Conservation (phyloP, 2,113 vertebrate species). For the Sorex fumeus region DNA sequence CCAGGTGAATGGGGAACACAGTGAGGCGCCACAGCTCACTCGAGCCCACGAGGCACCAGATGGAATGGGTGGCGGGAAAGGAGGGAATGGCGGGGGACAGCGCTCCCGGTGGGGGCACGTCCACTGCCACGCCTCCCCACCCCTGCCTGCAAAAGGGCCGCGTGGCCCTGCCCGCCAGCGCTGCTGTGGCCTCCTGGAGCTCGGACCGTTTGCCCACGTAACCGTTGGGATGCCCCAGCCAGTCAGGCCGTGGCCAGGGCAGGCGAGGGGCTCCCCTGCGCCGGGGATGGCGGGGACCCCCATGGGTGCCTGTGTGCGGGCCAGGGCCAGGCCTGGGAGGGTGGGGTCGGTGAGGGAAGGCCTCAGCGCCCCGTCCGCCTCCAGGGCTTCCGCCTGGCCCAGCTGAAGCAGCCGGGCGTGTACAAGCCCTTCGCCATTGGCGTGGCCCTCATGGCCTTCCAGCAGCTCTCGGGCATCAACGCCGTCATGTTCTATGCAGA, state of each 20-base stretch:
- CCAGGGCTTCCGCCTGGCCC: slow-evolving; percentile 87
- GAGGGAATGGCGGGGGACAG: not conserved
- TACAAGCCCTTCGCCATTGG: slow-evolving; percentile 95
- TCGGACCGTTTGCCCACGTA: too few species aligned
- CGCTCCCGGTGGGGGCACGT: not conserved
- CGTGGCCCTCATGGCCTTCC: slow-evolving; percentile 94
- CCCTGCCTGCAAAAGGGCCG: not conserved
- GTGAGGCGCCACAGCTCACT: not conserved
- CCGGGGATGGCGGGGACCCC: not conserved
- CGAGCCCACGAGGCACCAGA: not conserved
- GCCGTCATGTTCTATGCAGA: slow-evolving; percentile 97
- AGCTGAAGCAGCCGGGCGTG: slow-evolving; percentile 90
- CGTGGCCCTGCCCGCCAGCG: not conserved
- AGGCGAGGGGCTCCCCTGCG: not conserved
- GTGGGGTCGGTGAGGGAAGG: not conserved
- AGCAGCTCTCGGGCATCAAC: slow-evolving; percentile 96
- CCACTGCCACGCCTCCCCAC: not conserved
- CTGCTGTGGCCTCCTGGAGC: fast-evolving
- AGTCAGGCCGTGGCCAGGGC: not conserved
- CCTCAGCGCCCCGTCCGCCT: not conserved
- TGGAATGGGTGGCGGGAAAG: not conserved
- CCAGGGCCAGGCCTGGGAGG: not conserved
- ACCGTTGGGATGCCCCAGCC: not conserved
- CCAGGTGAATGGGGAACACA: slow-evolving; percentile 83
- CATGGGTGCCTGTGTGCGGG: too few species aligned